phyloP scores from a whole-genome alignment of 2,797 vertebrate genomes.

The Odontamblyopus lacepedii region DNA sequence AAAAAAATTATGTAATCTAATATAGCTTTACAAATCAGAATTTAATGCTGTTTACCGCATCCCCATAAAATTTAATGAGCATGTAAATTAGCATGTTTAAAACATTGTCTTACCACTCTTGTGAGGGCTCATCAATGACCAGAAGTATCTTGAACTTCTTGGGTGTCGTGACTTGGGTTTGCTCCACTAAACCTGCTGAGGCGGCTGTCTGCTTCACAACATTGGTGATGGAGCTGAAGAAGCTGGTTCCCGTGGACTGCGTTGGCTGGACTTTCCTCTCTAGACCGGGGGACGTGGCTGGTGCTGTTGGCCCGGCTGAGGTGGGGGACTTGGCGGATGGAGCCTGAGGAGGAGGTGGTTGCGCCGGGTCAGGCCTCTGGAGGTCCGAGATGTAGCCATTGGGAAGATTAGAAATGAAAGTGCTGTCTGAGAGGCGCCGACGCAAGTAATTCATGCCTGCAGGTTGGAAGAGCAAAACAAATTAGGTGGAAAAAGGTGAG shows the following conservation, averaged over 20 bases:
- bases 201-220: constrained; percentile 97
- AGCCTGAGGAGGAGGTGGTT: constrained; percentile 75
- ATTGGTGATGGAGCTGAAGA: constrained; percentile 96
- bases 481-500: constrained; percentile 38
- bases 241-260: constrained; percentile 86
- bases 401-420: constrained; percentile 97
- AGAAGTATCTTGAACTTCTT: constrained; percentile 93
- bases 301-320: constrained; percentile 59
- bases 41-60: not conserved
- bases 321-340: constrained; percentile 72
- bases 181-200: constrained; percentile 91
- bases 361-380: constrained; percentile 90
- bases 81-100: constrained; percentile 7
- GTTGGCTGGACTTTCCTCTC: constrained; percentile 75
- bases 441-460: constrained; percentile 95
- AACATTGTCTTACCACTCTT: constrained; percentile 87
- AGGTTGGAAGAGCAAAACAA: constrained; percentile 24
- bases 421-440: constrained; percentile 96
- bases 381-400: constrained; percentile 98
- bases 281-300: constrained; percentile 68
- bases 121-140: constrained; percentile 90
- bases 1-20: not conserved
- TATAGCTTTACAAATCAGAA: not conserved
- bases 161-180: constrained; percentile 78
- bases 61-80: not conserved